Percentiles rank a stretch among this genome's conserved stretches.
phyloP scores from a whole-genome alignment of 2,888 invertebrate genomes.

The Drosophila merina region DNA sequence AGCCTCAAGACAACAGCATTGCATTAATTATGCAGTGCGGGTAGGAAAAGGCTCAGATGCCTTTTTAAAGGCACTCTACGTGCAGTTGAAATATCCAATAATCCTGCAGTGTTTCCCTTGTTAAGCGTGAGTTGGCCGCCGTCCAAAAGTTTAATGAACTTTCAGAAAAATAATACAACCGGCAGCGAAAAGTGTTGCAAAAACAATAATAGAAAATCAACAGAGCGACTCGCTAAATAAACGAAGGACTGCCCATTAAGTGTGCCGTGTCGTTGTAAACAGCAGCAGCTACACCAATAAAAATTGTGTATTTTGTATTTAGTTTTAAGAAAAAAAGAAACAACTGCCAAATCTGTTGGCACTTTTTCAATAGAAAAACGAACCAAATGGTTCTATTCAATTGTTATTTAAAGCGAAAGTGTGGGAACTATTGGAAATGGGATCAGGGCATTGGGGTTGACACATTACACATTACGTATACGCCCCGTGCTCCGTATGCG shows the following conservation, averaged over 20 bases:
- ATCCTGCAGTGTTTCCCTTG: background rate
- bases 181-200: constrained; percentile 31
- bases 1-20: constrained; percentile 41
- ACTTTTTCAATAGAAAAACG: constrained; percentile 55
- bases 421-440: constrained; percentile 10
- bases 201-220: constrained; percentile 53
- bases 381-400: constrained; percentile 44
- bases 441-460: constrained; percentile 32
- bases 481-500: constrained; percentile 43
- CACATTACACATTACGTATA: constrained; percentile 40
- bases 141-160: constrained; percentile 65
- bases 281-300: constrained; percentile 37
- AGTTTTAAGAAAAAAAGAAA: constrained; percentile 34
- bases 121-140: constrained; percentile 12
- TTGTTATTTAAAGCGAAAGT: constrained; percentile 54
- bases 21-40: constrained; percentile 67
- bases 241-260: constrained; percentile 60
- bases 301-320: constrained; percentile 16
- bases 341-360: constrained; percentile 54
- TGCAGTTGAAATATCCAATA: constrained; percentile 26
- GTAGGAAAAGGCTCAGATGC: constrained; percentile 6
- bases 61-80: constrained; percentile 14
- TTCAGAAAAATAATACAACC: constrained; percentile 28
- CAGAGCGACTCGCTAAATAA: constrained; percentile 66
- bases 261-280: constrained; percentile 55